Evolutionary conservation across 2,888 invertebrate species (phyloP), one percentile per base, ranked within the genome.

Genomic region (Abrostola triplasia): DNA sequence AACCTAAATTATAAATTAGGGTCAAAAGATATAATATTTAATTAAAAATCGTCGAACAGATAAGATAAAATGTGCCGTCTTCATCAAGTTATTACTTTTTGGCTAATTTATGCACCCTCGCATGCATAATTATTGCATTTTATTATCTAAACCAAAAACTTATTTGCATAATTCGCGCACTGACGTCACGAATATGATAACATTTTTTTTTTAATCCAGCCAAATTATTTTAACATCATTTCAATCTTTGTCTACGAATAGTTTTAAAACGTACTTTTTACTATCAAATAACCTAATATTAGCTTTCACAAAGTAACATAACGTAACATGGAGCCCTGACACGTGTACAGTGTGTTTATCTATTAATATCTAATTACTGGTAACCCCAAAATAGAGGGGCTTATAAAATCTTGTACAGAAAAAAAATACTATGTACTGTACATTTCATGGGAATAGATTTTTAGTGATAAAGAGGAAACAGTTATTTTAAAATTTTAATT

Each of bases 41-140:
- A 80, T 78, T 73, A 71, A 77, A 76, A 74, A 69, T 73, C 55
- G 69, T 68, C 48, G 36, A 68, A 66, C 51, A 79, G 79, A 82
- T 84, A 80, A 84, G 81, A 84, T 81, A 81, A 79, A 69, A 79
- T 80, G 81, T 84, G 84, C 83, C 81, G 80, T 89, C 88, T 90
- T 90, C 88, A 88, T 91, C 83, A 84, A 83, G 86, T 85, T 88
- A 90, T 91, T 90, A 88, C 84, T 88, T 90, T 90, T 89, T 86
- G 24, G 86, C 86, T 92, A 94, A 94, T 92, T 90, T 90, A 94
- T 94, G 90, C 93, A 94, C 94, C 94, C 88, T 81, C 70, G 83
- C 74, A 67, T 82, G 86, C 84, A 86, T 90, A 90, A 90, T 89
- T 78, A 80, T 80, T 86, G 85, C 80, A 84, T 85, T 90, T 88